A percentile compares a stretch with the other conserved stretches of the same genome.
phyloP scores from a whole-genome alignment of 1,140 invertebrate genomes.

The Pristionchus pacificus region DNA sequence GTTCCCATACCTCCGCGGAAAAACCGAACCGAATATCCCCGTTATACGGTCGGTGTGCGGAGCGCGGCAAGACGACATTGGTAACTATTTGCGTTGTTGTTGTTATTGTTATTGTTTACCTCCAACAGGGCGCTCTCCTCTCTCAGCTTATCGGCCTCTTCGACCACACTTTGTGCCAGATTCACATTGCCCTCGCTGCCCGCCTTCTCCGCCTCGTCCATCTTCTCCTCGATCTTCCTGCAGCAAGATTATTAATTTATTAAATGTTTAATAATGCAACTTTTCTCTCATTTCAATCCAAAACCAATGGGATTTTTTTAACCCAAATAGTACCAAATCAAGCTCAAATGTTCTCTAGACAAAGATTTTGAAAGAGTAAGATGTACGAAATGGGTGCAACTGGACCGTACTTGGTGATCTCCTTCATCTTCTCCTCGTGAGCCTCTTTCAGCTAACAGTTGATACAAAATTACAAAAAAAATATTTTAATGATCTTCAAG shows the following conservation, averaged over 20 bases:
- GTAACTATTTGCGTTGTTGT: no score
- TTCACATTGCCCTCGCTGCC: not conserved
- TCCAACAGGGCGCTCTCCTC: not conserved
- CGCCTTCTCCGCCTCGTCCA: not conserved
- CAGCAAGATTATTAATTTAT: not conserved
- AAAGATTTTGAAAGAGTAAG: not conserved
- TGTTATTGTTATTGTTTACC: not conserved
- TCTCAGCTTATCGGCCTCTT: not conserved
- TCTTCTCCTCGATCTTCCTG: not conserved
- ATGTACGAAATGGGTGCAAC: not conserved
- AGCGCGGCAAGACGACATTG: conserved; percentile 2
- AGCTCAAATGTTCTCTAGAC: not conserved
- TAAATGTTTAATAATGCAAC: no score
- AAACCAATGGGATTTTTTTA: conserved; percentile 14
- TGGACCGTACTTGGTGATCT: not conserved
- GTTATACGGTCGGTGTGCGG: conserved; percentile 6
- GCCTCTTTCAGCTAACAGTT: not conserved
- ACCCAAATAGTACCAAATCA: not conserved
- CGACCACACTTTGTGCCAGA: not conserved
- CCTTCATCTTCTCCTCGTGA: conserved; percentile 1
- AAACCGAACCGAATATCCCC: not conserved
- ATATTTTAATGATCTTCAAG: no score
- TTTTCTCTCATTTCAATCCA: conserved; percentile 13
- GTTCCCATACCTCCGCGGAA: conserved; percentile 2
- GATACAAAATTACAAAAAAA: no score